A percentile compares a stretch with the other conserved stretches of the same genome.
Evolutionary conservation across 2,113 vertebrate species (phyloP).

Genomic region (Ranitomeya variabilis): DNA sequence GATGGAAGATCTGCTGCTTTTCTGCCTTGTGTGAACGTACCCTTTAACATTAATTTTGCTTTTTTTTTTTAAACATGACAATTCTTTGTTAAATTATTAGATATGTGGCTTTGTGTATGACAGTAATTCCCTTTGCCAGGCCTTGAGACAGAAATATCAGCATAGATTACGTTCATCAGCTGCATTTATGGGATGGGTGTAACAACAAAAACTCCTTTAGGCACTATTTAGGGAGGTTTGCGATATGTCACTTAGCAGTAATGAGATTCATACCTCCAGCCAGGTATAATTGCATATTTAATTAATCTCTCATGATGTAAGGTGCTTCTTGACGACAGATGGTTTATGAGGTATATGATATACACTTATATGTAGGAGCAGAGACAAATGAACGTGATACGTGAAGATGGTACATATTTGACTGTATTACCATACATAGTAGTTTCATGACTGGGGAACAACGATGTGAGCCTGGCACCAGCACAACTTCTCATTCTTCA

Average conservation of each 20-base stretch:
- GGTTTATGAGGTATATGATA: not conserved
- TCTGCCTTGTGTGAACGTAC: too few relatives aligned
- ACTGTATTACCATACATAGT: not conserved
- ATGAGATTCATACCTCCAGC: constrained; percentile 18
- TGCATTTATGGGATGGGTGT: constrained; percentile 22
- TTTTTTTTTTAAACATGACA: not conserved
- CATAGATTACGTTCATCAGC: not conserved
- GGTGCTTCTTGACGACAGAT: not conserved
- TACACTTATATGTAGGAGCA: not conserved
- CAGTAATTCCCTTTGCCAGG: not conserved
- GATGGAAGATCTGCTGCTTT: too few relatives aligned
- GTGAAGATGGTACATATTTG: not conserved
- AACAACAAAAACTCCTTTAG: not conserved
- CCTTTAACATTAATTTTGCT: not conserved
- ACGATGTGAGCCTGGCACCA: not conserved
- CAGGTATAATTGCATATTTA: not conserved
- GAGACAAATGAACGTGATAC: not conserved
- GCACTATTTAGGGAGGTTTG: constrained; percentile 13
- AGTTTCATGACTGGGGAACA: not conserved
- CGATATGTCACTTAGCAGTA: constrained; percentile 4
- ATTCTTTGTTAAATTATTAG: not conserved
- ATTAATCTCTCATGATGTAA: not conserved
- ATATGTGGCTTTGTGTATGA: not conserved
- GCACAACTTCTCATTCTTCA: not conserved
- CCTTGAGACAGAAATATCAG: not conserved